phyloP scores from a whole-genome alignment of 2,113 vertebrate species.

The Hyperopisus bebe region DNA sequence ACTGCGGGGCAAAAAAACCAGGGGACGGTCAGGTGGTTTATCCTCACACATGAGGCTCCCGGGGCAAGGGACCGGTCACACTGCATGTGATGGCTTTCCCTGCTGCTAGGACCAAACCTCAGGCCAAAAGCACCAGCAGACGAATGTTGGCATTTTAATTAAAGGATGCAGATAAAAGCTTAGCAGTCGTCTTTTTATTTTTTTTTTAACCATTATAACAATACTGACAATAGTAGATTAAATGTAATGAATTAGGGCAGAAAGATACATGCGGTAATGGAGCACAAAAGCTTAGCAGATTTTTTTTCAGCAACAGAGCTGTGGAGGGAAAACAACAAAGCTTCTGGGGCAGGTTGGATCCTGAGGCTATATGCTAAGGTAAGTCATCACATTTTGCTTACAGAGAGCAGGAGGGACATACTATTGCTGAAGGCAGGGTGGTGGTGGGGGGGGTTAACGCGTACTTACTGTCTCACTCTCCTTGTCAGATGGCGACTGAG shows the following conservation, averaged over 20 bases:
- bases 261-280: not conserved
- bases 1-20: not conserved
- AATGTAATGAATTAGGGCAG: not conserved
- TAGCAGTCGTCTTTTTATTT: not conserved
- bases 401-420: constrained; percentile 21
- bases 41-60: not conserved
- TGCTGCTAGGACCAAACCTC: not conserved
- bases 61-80: too few relatives aligned
- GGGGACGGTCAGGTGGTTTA: not conserved
- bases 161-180: not conserved
- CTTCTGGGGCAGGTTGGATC: not conserved
- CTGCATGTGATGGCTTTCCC: not conserved
- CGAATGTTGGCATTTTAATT: not conserved
- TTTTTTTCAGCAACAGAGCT: not conserved
- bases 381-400: not conserved
- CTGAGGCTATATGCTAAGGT: not conserved
- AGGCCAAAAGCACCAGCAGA: not conserved
- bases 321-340: not conserved
- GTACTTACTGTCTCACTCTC: constrained; percentile 86
- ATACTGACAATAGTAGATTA: not conserved
- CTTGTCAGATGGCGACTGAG: constrained; percentile 76
- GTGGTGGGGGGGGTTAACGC: not conserved
- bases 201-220: not conserved
- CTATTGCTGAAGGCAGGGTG: not conserved
- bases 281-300: not conserved